Conservation (phyloP, 2,113 vertebrate species). For the Suncus etruscus region DNA sequence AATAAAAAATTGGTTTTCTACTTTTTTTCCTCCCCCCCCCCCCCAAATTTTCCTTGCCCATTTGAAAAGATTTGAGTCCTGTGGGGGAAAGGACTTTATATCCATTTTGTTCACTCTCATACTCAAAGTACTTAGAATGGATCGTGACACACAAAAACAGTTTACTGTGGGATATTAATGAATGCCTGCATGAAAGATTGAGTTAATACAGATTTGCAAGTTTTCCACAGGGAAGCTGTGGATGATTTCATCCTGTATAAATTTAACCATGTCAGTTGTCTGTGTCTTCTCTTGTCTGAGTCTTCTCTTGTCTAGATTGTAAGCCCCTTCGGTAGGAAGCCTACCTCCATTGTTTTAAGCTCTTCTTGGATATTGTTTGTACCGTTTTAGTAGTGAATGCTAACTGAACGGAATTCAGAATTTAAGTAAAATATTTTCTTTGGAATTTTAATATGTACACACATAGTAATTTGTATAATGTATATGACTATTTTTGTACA, state of each 20-base stretch:
- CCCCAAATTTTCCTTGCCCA: background rate
- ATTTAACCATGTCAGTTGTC: conserved; percentile 2
- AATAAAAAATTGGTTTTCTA: background rate
- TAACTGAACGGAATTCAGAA: conserved; percentile 59
- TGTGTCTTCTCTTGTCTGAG: conserved; percentile 30
- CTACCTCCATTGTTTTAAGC: background rate
- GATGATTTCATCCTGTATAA: conserved; percentile 25
- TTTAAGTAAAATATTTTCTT: conserved; percentile 51
- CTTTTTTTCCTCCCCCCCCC: background rate
- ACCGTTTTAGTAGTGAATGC: conserved; percentile 10
- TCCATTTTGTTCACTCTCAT: background rate
- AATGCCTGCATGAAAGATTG: background rate
- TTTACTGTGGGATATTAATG: background rate
- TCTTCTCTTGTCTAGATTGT: conserved; percentile 32
- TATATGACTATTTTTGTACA: background rate
- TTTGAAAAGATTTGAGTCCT: background rate
- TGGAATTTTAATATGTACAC: conserved; percentile 4
- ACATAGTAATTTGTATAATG: background rate
- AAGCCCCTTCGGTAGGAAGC: background rate
- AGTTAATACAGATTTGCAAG: background rate
- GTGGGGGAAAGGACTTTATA: background rate
- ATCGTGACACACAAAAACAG: background rate
- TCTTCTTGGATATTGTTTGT: conserved; percentile 21
- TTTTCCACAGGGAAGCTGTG: conserved; percentile 15
- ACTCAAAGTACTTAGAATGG: background rate